Evolutionary conservation across 64 coral and sea anemone genomes (phyloP), one percentile per base, ranked within the genome.

Genomic region (Dendrophyllia cribrosa): DNA sequence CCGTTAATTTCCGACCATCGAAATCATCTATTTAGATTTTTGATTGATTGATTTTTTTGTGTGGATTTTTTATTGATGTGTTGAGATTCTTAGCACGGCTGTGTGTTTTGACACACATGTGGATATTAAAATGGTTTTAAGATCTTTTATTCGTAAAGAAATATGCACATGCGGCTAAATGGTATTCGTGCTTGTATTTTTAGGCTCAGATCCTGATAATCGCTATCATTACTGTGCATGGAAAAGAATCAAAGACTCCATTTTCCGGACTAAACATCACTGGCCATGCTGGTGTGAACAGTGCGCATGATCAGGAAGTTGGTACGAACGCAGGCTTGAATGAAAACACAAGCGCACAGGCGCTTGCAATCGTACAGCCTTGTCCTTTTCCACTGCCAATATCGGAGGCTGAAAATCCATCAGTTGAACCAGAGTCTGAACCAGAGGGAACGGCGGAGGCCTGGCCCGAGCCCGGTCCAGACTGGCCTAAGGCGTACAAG

Each of bases 381-480:
- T 21, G 15, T 48, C 79, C 59, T 3, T 65, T 43, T 46, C 6
- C 25, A 0, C 60, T 65, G 2, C 51, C 69, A 34, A 55, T 34
- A 49, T 70, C 75, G 17, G 78, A 88, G 58, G 43, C 94, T 9
- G 94, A 62, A 66, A 63, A 2, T 26, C 59, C 34, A 64, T 3
- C 17, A 47, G 43, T 11, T 21, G 59, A 66, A 49, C 79, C 79
- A 7, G 43, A 58, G 7, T 20, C 51, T n/a, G 76, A 78, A 23
- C 17, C 49, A 13, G 76, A 64, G 43, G 20, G 7, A 3, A 23
- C 17, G 11, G 48, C 75, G 1, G 51, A 77, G 50, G 9, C 59
- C 14, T 47, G 59, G 79, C 79, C 79, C 46, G 92, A 94, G 76
- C 86, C 53, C 2, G 86, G 59, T 9, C 92, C 92, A 17, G 76